Base-by-base conservation (phyloP, 2,797 vertebrate species). In the Bufotes viridis region DNA sequence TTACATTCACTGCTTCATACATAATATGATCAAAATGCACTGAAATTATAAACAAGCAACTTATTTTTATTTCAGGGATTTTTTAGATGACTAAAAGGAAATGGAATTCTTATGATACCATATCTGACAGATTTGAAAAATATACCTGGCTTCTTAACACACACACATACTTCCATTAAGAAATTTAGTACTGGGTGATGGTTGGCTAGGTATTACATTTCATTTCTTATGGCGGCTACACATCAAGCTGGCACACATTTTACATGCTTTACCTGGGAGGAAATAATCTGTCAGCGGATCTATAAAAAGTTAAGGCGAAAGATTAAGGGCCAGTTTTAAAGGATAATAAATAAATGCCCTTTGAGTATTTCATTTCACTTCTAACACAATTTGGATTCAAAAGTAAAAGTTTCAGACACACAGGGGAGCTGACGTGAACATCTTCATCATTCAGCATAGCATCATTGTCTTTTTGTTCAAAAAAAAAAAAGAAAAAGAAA, bases 321-420 rank as follows among this genome's bases (percentile, higher is more conserved):
- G 29, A 58, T 72, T 49, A 65, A 81, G 26, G 13, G 63, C 42
- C 26, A 70, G 75, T 70, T 69, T 49, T 55, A 80, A 80, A 80
- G 67, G 26, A 80, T 70, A 86, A 86, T 86, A 26, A 58, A 80
- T 86, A 49, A 26, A 80, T 34, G 24, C 29, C 34, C 51, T 69
- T 51, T 57, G 18, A 69, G 51, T 53, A 55, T 86, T 61, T 86
- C 34, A 15, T 67, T 86, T 20, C 15, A 60, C 4, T 69, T 42
- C 61, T 69, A 81, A 87, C 57, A 42, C 29, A 61, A 74, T 81
- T 49, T 81, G 11, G 18, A 81, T 67, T 55, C n/a, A 69, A 24
- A 24, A 69, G n/a, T 10, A 69, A 26, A 69, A 12, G 7, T 51
- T 67, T 53, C 9, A 51, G 60, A 17, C 51, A 81, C 14, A 67